Base-by-base conservation (phyloP, 2,888 invertebrate species). In the Drosophila limbata region DNA sequence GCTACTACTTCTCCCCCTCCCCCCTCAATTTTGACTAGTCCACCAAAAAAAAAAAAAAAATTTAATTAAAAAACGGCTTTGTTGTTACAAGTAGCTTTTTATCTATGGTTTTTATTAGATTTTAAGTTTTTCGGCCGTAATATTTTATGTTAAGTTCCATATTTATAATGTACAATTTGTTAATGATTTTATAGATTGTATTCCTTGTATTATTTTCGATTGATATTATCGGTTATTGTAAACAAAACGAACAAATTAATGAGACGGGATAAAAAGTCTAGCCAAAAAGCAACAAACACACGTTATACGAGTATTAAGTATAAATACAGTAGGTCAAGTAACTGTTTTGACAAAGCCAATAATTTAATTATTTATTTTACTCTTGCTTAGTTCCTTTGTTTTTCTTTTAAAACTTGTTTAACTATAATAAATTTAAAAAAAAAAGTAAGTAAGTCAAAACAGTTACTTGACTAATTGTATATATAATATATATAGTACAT, bases 111-210 rank as follows among this genome's bases (percentile, higher is more conserved):
- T 37, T 48, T 17, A 25, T 44, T 44, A 51, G 39, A 5, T 39
- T 33, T 21, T 86, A 83, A 71, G 72, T 81, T 81, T 47, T 59
- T 13, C n/a, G 50, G 50, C 19, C 65, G 81, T 68, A 77, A 77
- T 79, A 72, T 62, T n/a, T 53, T 65, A 56, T 56, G n/a, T 11
- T 45, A 40, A 52, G 47, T 48, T 44, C 35, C 52, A 42, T 15
- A 42, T 61, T 35, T 40, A 31, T 19, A 28, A 37, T 65, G 11
- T 53, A 37, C 44, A 63, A 28, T 68, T 63, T 45, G 61, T 68
- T 69, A 74, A 68, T 52, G 75, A 31, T 45, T 48, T 42, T 47
- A 35, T 52, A 69, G 52, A 60, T 69, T 59, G 50, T 62, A 56
- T 53, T 57, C 15, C 45, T 25, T 17, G 35, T 77, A 67, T 67